These are phyloP conservation scores for Saccopteryx bilineata DNA, from an alignment of 2,113 vertebrate species.

Conservation along the genomic window DNA sequence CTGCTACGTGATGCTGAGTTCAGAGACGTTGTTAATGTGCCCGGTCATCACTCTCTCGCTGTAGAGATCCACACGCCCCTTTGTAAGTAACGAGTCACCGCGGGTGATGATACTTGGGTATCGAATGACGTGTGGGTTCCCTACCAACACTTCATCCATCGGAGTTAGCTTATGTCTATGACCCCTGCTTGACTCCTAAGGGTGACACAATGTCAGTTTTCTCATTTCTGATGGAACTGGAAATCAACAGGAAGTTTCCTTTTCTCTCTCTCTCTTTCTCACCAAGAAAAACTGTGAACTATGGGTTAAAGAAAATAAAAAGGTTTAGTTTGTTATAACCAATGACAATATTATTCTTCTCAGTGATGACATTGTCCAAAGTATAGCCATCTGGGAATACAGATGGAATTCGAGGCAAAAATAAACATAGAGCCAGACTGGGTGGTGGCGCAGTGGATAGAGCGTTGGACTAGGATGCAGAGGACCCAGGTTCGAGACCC, in stretches of 20 bases:
- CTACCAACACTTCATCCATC: fast-evolving
- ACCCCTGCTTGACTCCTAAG: not conserved
- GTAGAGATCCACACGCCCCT: fast-evolving
- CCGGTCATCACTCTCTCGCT: fast-evolving
- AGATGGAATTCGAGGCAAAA: not conserved
- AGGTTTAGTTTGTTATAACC: not conserved
- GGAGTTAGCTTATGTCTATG: fast-evolving
- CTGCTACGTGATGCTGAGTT: fast-evolving
- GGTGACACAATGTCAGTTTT: not conserved
- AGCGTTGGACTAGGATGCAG: too few relatives aligned
- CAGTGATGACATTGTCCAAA: not conserved
- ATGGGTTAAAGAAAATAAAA: too few relatives aligned
- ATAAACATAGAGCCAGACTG: not conserved
- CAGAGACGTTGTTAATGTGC: fast-evolving
- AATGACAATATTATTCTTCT: not conserved
- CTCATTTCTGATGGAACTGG: not conserved
- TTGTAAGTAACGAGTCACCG: fast-evolving
- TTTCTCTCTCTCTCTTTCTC: not conserved
- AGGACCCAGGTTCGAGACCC: too few relatives aligned
- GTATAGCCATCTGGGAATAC: not conserved
- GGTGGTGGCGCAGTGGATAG: too few relatives aligned
- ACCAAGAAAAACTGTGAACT: not conserved
- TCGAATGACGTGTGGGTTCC: fast-evolving
- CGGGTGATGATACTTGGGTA: fast-evolving
- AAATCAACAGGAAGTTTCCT: not conserved